Conservation (phyloP, 2,888 invertebrate species). For the Eledona agricola region DNA sequence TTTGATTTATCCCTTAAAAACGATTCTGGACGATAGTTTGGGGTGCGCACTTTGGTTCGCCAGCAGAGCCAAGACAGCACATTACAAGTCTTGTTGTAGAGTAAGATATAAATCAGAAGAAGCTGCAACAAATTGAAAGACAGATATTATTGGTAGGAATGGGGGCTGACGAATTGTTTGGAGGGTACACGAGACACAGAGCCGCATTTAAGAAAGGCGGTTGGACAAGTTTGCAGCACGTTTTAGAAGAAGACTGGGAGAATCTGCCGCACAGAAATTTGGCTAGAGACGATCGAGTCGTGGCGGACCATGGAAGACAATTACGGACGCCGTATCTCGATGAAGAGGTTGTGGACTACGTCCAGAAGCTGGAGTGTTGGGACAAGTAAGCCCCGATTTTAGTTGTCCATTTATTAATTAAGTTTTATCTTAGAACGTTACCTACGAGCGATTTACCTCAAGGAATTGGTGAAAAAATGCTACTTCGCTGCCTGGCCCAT, state of each 20-base stretch:
- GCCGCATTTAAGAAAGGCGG: constrained; percentile 71
- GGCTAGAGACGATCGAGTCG: constrained; percentile 93
- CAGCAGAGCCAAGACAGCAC: constrained; percentile 72
- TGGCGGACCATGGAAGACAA: constrained; percentile 87
- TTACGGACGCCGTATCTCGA: constrained; percentile 83
- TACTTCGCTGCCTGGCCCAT: constrained; percentile 79
- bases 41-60: constrained; percentile 99
- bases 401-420: constrained; percentile 2
- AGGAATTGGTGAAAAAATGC: constrained; percentile 93
- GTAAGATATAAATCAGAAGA: constrained; percentile 58
- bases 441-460: constrained; percentile 51
- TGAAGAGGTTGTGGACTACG: constrained; percentile 73
- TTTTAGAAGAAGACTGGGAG: constrained; percentile 77
- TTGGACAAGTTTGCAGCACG: constrained; percentile 66
- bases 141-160: constrained; percentile 87
- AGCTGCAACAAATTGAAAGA: constrained; percentile 34
- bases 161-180: constrained; percentile 97
- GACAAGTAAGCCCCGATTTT: constrained; percentile 69
- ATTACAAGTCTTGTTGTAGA: constrained; percentile 70
- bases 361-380: constrained; percentile 72
- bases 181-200: constrained; percentile 91
- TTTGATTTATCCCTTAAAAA: constrained; percentile 84
- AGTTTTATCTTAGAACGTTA: constrained; percentile 5
- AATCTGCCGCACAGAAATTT: constrained; percentile 91
- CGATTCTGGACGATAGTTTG: constrained; percentile 94